A percentile compares a stretch with the other conserved stretches of the same genome.
Evolutionary conservation across 2,113 vertebrate genomes (phyloP).

Genomic region (Tragelaphus buxtoni): DNA sequence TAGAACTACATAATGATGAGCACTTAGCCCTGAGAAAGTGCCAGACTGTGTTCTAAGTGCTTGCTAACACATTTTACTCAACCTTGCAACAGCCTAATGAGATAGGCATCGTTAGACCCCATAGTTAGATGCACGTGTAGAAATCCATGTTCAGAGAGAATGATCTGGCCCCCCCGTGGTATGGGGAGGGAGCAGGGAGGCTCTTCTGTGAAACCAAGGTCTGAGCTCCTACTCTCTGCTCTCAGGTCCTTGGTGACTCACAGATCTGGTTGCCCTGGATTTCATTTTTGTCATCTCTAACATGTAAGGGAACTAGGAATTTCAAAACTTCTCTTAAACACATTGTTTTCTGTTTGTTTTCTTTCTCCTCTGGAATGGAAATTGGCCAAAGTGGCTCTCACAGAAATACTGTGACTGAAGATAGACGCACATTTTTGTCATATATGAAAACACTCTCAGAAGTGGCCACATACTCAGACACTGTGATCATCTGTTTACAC

Average conservation of each 20-base stretch:
- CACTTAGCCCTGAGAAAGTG: fast-evolving
- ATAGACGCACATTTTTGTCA: neutral
- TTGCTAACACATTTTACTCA: no score
- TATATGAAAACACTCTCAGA: neutral
- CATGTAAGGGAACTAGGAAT: neutral
- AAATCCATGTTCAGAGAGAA: neutral
- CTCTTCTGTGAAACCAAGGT: fast-evolving
- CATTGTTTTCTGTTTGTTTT: neutral
- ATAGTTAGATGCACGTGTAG: fast-evolving
- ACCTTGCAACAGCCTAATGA: neutral
- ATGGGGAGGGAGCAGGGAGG: neutral
- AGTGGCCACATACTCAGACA: neutral
- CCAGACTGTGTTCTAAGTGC: neutral
- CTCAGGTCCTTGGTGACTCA: fast-evolving
- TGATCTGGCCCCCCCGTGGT: no score
- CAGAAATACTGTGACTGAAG: neutral
- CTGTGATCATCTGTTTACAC: constrained; percentile 3
- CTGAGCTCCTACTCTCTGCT: fast-evolving
- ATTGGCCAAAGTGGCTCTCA: neutral
- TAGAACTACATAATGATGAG: fast-evolving
- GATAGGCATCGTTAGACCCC: fast-evolving
- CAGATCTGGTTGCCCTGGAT: neutral
- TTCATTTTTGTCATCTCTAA: no score
- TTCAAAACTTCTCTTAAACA: neutral
- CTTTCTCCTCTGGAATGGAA: neutral